A percentile compares a stretch with the other conserved stretches of the same genome.
Conservation (phyloP, 2,797 vertebrate species). For the Sebastes kiyomatsui region DNA sequence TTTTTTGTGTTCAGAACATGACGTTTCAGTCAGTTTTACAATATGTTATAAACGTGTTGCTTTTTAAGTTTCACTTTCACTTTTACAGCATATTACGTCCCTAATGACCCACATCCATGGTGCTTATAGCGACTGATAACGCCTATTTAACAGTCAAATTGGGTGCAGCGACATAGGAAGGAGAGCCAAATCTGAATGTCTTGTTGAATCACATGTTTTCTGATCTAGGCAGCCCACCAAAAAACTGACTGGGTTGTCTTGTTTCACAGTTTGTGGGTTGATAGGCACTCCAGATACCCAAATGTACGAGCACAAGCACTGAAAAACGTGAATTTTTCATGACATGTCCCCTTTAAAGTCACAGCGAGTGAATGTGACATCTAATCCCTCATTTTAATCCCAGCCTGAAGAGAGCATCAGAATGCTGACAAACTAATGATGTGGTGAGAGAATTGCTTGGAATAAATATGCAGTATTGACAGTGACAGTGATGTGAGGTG, state of each 20-base stretch:
- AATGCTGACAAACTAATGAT: slow-evolving; percentile 54
- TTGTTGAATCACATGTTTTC: not conserved
- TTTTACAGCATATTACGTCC: not conserved
- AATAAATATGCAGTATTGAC: slow-evolving; percentile 37
- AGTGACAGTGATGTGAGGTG: slow-evolving; percentile 17
- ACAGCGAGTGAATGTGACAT: slow-evolving; percentile 31
- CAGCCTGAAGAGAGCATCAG: slow-evolving; percentile 54
- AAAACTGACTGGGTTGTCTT: not conserved
- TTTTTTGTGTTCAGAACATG: too few relatives aligned
- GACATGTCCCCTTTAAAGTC: slow-evolving; percentile 24
- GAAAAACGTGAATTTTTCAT: not conserved
- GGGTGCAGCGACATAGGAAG: not conserved
- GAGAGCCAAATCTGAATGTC: not conserved
- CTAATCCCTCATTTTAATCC: slow-evolving; percentile 65
- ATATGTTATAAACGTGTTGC: too few relatives aligned
- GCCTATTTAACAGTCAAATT: not conserved
- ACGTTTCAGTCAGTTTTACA: too few relatives aligned
- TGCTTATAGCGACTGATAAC: not conserved
- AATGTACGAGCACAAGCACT: not conserved
- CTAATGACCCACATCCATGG: not conserved
- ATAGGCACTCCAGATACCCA: not conserved
- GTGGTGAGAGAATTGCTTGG: slow-evolving; percentile 37
- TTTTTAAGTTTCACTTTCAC: not conserved
- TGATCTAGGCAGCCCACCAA: not conserved
- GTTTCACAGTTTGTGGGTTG: not conserved